These are phyloP conservation scores for Nymphicus hollandicus DNA, from an alignment of 2,113 vertebrate genomes.

Conservation along the genomic window DNA sequence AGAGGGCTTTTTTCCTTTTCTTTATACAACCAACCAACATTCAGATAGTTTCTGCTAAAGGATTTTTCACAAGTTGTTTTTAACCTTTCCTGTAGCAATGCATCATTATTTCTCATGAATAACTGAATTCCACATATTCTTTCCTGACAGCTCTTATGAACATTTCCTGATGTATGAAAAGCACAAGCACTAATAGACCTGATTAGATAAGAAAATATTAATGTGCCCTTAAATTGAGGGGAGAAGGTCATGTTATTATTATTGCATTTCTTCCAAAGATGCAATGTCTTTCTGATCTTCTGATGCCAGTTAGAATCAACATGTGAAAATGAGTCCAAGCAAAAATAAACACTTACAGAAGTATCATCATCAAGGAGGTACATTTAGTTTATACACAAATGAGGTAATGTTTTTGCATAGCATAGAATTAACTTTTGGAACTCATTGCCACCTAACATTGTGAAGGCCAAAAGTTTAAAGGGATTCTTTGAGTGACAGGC, in stretches of 20 bases:
- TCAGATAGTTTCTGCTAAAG: neutral
- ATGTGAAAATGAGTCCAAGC: neutral
- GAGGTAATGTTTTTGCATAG: neutral
- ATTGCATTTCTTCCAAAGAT: neutral
- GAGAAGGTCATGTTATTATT: neutral
- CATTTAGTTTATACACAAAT: neutral
- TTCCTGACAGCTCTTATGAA: neutral
- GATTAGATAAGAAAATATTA: neutral
- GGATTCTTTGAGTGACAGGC: neutral
- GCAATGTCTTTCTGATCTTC: neutral
- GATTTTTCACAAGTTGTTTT: neutral
- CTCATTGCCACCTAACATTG: neutral
- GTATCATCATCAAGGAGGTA: neutral
- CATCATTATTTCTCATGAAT: neutral
- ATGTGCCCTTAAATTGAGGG: neutral
- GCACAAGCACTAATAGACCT: neutral
- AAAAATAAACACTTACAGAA: neutral
- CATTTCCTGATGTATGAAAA: neutral
- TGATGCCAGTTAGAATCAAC: neutral
- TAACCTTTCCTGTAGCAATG: neutral
- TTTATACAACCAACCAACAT: neutral
- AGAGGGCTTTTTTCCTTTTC: neutral
- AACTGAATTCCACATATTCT: neutral
- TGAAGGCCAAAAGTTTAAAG: neutral
- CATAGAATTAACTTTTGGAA: neutral